These are phyloP conservation scores for Furnarius figulus DNA, from an alignment of 2,113 vertebrate genomes.

Conservation along the genomic window DNA sequence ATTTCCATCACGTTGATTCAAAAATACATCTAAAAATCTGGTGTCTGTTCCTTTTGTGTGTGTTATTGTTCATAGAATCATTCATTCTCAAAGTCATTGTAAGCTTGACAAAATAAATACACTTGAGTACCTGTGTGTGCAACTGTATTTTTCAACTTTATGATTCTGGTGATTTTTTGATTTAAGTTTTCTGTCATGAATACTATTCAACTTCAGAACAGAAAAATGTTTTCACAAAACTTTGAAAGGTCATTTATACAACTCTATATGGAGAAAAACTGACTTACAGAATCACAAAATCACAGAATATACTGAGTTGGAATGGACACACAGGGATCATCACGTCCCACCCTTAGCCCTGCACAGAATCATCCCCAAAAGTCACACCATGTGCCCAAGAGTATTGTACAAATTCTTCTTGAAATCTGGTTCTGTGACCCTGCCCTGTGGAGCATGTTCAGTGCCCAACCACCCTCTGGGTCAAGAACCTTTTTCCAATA, in stretches of 20 bases:
- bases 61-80: background rate
- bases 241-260: background rate
- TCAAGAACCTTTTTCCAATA: background rate
- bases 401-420: background rate
- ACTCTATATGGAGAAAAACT: background rate
- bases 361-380: background rate
- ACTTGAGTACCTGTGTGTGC: background rate
- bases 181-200: background rate
- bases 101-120: background rate
- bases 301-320: background rate
- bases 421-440: background rate
- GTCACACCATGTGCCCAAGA: background rate
- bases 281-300: background rate
- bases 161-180: background rate
- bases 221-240: background rate
- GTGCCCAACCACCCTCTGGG: background rate
- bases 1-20: background rate
- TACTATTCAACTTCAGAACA: background rate
- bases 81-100: background rate
- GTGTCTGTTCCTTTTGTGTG: background rate
- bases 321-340: background rate
- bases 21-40: background rate
- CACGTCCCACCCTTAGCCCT: background rate
- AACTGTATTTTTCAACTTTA: background rate
- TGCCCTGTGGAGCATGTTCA: background rate